Evolutionary conservation across 1,140 invertebrate genomes (phyloP), one percentile per base, ranked within the genome.

Genomic region (Spodoptera frugiperda): DNA sequence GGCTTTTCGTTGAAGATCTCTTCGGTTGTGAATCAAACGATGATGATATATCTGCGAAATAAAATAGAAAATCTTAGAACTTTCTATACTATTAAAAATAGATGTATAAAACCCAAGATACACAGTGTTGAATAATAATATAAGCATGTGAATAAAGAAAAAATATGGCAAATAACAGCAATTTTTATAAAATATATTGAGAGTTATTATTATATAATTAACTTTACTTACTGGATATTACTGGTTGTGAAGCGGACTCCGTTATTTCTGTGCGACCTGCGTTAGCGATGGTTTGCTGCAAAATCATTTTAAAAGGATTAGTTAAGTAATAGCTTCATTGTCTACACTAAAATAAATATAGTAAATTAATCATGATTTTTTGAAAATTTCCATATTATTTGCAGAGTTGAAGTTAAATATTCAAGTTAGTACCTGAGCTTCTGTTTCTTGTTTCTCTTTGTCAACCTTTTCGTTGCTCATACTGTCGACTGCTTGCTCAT

Each of bases 401-500:
- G n/a, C n/a, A n/a, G n/a, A n/a, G n/a, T n/a, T n/a, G n/a, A 25
- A 2, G 3, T 25, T 2, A 1, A 1, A 1, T 25, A 25, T 25
- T 25, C 1, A 25, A 25, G 68, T 33, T 9, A n/a, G 63, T 79
- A 93, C 92, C 88, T 93, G 92, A 30, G 86, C 67, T 78, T 94
- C 92, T 0, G 84, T 67, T 74, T 92, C 92, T 11, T 78, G 65
- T 77, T 91, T 93, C 19, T 94, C 92, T 78, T 93, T 93, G 19
- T 93, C 92, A 19, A 82, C 53, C 55, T 93, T 93, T 77, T 97
- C 96, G 73, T 96, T 96, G 15, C 89, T 89, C 49, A 95, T 93
- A 39, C 33, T 39, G 77, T 97, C 95, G 70, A 95, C 88, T 14
- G 94, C 84, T 81, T 91, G 95, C 84, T 98, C 98, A 88, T 98